Base-by-base conservation (phyloP, 92 coral and sea anemone genomes). In the Palythoa grandiflora region DNA sequence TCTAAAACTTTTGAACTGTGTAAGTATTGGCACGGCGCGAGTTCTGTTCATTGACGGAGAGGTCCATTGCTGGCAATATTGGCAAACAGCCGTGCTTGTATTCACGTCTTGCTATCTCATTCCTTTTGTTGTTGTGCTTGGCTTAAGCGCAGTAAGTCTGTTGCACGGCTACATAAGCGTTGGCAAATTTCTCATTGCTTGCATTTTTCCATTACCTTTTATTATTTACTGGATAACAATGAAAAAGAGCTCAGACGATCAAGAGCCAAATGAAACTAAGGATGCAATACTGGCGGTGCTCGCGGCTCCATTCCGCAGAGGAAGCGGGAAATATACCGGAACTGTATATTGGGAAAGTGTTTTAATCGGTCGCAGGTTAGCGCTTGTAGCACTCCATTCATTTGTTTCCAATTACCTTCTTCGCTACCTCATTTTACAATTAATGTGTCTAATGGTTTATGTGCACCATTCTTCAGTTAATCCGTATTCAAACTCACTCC, bases 311-410 rank as follows among this genome's bases (percentile, higher is more conserved):
- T 88, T 88, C 52, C 79, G 88, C 16, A 9, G 20, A 47, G 76
- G 63, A 60, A 21, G 20, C 20, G 66, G 39, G 48, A 38, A 52
- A 9, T 38, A 83, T 14, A 20, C 38, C 28, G 91, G 91, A 40
- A 71, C 91, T 5, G 38, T 88, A 13, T 88, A 88, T 59, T 88
- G 91, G 91, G 80, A 88, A 61, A 88, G 91, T 38, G 74, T 81
- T 35, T 13, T 88, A 80, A 83, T 83, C 17, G 91, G 83, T 15
- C 87, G 91, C 20, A 83, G 91, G 51, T 71, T 88, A 16, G 36
- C 48, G 28, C 73, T 88, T 13, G 65, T 55, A 39, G 55, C 79
- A 21, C 71, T 81, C 3, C 79, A 72, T 60, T 71, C 76, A 7
- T 88, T 88, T 72, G 15, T 88, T 20, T 19, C 83, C 19, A 65